Conservation (phyloP, 2,888 invertebrate genomes). For the Matsumyia berberina region DNA sequence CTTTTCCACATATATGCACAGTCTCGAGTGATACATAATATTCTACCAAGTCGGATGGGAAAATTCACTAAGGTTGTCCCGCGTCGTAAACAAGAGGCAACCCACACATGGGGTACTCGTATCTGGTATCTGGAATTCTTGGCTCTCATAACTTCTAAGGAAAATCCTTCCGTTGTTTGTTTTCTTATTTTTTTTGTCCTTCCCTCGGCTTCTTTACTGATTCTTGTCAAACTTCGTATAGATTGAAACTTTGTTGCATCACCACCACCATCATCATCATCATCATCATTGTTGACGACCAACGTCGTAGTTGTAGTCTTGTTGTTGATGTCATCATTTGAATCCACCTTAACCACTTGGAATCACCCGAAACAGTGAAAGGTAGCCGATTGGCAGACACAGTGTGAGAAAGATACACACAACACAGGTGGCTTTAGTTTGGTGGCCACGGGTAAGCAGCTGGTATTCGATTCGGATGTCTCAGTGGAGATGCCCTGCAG, state of each 20-base stretch:
- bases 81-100: slow-evolving; percentile 1
- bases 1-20: slow-evolving; percentile 46
- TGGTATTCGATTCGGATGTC: slow-evolving; percentile 41
- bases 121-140: slow-evolving; percentile 13
- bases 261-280: slow-evolving; percentile 13
- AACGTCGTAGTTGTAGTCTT: slow-evolving; percentile 24
- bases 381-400: slow-evolving; percentile 32
- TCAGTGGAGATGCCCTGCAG: neutral
- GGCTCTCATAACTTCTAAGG: slow-evolving; percentile 39
- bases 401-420: slow-evolving; percentile 16
- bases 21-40: no score
- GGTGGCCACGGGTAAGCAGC: slow-evolving; percentile 44
- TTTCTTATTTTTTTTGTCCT: slow-evolving; percentile 19
- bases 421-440: slow-evolving; percentile 51
- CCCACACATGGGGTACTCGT: neutral
- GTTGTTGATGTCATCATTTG: slow-evolving; percentile 58
- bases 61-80: neutral
- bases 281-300: neutral
- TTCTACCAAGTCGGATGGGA: slow-evolving; percentile 23
- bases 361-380: slow-evolving; percentile 40
- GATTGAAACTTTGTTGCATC: slow-evolving; percentile 68
- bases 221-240: slow-evolving; percentile 60
- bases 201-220: slow-evolving; percentile 14
- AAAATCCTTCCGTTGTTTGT: slow-evolving; percentile 49
- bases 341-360: slow-evolving; percentile 49